These are phyloP conservation scores for Bubo bubo DNA, from an alignment of 2,113 vertebrate genomes.

Conservation along the genomic window DNA sequence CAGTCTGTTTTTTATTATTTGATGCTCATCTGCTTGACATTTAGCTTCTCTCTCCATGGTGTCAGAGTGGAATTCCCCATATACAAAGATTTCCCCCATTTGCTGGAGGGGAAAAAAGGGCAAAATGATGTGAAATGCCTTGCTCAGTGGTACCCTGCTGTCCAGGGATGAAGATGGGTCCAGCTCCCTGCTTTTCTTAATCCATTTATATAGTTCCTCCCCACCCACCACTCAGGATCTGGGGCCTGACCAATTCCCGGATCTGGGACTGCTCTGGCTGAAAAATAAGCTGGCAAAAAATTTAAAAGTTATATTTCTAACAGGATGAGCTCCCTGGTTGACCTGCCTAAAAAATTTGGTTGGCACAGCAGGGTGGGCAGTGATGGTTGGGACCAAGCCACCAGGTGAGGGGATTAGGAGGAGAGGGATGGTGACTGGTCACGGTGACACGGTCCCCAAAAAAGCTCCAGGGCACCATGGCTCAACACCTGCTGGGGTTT, in stretches of 20 bases:
- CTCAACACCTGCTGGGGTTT: rapidly evolving
- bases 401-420: background rate
- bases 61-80: background rate
- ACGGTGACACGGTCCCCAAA: rapidly evolving
- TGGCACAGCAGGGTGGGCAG: background rate
- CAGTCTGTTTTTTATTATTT: background rate
- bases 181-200: background rate
- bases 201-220: background rate
- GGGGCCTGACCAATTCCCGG: background rate
- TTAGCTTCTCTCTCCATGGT: background rate
- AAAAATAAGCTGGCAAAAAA: background rate
- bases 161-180: background rate
- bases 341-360: background rate
- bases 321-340: background rate
- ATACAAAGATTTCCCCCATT: background rate
- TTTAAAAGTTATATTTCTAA: background rate
- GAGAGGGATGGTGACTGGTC: background rate
- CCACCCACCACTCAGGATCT: background rate
- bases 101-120: background rate
- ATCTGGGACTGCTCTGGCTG: background rate
- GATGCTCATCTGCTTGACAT: background rate
- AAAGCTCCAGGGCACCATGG: rapidly evolving
- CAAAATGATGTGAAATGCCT: background rate
- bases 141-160: background rate
- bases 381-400: background rate